Conservation (phyloP, 1,140 invertebrate species). For the Batillaria attramentaria region DNA sequence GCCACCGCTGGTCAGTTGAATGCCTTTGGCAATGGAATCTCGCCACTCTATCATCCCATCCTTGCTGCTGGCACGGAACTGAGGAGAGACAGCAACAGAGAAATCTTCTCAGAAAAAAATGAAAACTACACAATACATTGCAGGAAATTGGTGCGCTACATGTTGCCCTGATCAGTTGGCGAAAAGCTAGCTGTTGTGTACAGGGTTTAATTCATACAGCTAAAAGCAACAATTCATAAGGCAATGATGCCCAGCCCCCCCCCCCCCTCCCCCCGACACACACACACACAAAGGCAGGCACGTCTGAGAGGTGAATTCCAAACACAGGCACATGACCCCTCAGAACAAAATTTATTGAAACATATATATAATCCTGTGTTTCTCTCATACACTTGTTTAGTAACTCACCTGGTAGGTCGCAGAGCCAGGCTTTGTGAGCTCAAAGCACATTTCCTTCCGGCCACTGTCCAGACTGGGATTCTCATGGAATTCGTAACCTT, state of each 20-base stretch:
- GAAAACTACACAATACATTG: neutral
- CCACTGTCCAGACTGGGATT: conserved; percentile 49
- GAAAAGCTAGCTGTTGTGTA: too few relatives aligned
- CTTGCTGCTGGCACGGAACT: conserved; percentile 21
- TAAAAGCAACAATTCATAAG: too few relatives aligned
- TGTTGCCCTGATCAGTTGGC: too few relatives aligned
- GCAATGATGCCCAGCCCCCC: neutral
- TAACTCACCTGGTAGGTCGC: conserved; percentile 57
- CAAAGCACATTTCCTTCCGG: conserved; percentile 62
- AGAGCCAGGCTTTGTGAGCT: conserved; percentile 55
- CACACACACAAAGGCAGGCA: neutral
- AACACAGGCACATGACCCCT: too few relatives aligned
- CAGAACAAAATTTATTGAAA: too few relatives aligned
- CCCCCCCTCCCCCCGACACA: neutral
- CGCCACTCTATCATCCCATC: conserved; percentile 13
- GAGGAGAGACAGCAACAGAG: neutral
- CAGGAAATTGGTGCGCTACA: too few relatives aligned
- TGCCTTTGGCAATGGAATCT: conserved; percentile 21
- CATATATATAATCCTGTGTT: too few relatives aligned
- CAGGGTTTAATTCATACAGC: too few relatives aligned
- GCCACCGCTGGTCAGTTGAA: neutral
- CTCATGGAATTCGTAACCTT: conserved; percentile 55
- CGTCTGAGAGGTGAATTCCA: neutral
- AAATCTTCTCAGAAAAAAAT: neutral
- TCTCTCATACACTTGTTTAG: too few relatives aligned